Conservation (phyloP, 2,797 vertebrate genomes). For the Darevskia nairensis region DNA sequence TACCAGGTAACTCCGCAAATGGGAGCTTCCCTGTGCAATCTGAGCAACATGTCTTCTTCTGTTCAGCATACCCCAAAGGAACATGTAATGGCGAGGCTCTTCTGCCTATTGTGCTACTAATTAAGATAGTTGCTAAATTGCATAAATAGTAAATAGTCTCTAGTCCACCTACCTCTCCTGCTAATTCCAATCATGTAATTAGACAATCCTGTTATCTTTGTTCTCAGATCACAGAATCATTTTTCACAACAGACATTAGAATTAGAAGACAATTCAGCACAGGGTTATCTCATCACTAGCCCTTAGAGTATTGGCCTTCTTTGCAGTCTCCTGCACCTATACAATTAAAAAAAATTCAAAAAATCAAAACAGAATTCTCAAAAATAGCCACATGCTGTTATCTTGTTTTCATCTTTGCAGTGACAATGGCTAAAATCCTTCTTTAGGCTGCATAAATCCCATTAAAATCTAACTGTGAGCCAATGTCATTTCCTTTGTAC, state of each 20-base stretch:
- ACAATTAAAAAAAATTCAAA: slow-evolving; percentile 44
- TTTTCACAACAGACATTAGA: slow-evolving; percentile 38
- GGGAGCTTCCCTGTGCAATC: not conserved
- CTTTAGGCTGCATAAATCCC: not conserved
- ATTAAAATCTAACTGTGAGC: not conserved
- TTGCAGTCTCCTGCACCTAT: slow-evolving; percentile 19
- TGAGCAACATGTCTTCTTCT: not conserved
- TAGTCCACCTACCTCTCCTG: slow-evolving; percentile 39
- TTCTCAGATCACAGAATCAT: slow-evolving; percentile 18
- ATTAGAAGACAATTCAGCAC: slow-evolving; percentile 47
- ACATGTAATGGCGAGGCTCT: not conserved
- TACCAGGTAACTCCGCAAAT: not conserved
- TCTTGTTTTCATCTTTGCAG: not conserved
- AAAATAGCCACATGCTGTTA: slow-evolving; percentile 5
- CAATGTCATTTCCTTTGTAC: not conserved
- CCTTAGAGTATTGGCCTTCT: slow-evolving; percentile 27
- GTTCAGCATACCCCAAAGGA: not conserved
- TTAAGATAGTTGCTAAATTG: not conserved
- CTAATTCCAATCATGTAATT: slow-evolving; percentile 40
- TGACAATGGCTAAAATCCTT: slow-evolving; percentile 24
- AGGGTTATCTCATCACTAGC: slow-evolving; percentile 37
- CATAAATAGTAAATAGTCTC: slow-evolving; percentile 12
- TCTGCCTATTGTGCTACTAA: slow-evolving; percentile 23
- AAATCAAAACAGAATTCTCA: slow-evolving; percentile 34
- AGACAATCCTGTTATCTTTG: slow-evolving; percentile 46